Percentiles rank a stretch among this genome's conserved stretches.
These are phyloP conservation scores for Rhizoglyphus robini DNA, from an alignment of 1,140 invertebrate species.

Conservation along the genomic window DNA sequence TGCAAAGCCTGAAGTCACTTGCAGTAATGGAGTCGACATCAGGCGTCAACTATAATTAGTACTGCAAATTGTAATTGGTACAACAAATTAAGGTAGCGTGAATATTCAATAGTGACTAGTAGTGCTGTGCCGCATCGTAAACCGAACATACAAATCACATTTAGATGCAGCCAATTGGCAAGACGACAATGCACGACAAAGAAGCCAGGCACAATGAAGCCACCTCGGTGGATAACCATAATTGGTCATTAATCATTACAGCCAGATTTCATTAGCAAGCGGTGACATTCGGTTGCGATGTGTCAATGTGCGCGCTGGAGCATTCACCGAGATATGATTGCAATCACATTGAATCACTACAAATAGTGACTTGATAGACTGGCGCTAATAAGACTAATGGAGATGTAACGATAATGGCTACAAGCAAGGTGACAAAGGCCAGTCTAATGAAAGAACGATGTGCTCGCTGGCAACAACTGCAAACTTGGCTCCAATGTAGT, in stretches of 20 bases:
- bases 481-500: slow-evolving; percentile 82
- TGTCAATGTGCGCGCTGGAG: neutral
- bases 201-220: neutral
- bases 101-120: too few relatives aligned
- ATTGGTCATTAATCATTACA: slow-evolving; percentile 10
- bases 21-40: neutral
- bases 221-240: slow-evolving; percentile 6
- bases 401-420: slow-evolving; percentile 10
- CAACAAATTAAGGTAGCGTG: neutral
- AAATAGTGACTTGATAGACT: slow-evolving; percentile 8
- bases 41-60: neutral
- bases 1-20: too few relatives aligned
- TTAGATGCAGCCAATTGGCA: slow-evolving; percentile 1
- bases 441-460: neutral
- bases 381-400: neutral
- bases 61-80: neutral
- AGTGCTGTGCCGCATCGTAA: too few relatives aligned
- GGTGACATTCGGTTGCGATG: neutral
- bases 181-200: neutral
- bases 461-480: slow-evolving; percentile 20
- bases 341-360: slow-evolving; percentile 1
- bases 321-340: slow-evolving; percentile 3
- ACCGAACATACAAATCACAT: slow-evolving; percentile 11
- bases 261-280: neutral
- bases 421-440: slow-evolving; percentile 1